These are phyloP conservation scores for Dicranocentrus wangi DNA, from an alignment of 2,888 invertebrate genomes.

Conservation along the genomic window DNA sequence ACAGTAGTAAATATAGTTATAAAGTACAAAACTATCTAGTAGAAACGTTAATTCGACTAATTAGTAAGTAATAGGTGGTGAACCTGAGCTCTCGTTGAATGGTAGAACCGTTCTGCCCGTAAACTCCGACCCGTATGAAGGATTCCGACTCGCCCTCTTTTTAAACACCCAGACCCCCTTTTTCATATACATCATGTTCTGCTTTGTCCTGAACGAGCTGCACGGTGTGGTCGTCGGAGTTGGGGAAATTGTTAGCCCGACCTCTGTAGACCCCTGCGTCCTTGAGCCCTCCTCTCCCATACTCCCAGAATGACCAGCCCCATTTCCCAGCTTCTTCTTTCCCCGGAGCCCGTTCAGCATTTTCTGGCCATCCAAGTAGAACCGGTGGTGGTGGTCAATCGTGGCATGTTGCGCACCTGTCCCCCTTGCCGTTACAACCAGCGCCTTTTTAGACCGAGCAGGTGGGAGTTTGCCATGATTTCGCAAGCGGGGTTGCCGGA, in stretches of 20 bases:
- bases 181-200: slow-evolving; percentile 12
- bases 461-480: neutral
- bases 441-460: slow-evolving; percentile 13
- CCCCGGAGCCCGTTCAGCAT: slow-evolving; percentile 36
- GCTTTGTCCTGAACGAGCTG: slow-evolving; percentile 11
- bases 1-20: too few species aligned
- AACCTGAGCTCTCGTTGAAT: slow-evolving; percentile 23
- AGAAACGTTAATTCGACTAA: too few species aligned
- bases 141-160: neutral
- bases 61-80: too few species aligned
- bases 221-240: neutral
- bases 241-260: neutral
- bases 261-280: neutral
- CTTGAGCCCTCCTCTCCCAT: neutral
- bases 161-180: slow-evolving; percentile 42
- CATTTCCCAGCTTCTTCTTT: slow-evolving; percentile 33
- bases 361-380: slow-evolving; percentile 33
- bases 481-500: neutral
- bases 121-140: slow-evolving; percentile 16
- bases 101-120: slow-evolving; percentile 19
- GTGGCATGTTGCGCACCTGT: neutral
- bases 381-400: slow-evolving; percentile 1
- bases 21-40: too few species aligned
- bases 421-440: slow-evolving; percentile 23
- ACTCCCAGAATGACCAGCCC: slow-evolving; percentile 9